A percentile compares a stretch with the other conserved stretches of the same genome.
These are phyloP conservation scores for Alectoris magna DNA, from an alignment of 2,797 vertebrate species.

Conservation along the genomic window DNA sequence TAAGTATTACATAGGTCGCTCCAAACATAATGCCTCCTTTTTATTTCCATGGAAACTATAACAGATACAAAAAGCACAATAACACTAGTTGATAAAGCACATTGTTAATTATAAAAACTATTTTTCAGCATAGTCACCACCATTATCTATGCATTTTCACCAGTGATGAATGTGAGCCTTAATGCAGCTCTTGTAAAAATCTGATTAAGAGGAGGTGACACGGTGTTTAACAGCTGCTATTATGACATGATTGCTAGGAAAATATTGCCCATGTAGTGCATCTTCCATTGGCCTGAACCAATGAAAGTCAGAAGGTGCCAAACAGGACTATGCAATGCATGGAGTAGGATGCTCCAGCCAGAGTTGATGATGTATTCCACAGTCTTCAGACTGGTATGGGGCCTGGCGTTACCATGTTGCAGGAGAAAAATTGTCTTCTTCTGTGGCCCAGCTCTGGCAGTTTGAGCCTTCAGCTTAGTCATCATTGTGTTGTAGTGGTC, in stretches of 20 bases:
- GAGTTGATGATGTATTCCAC: neutral
- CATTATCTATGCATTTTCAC: too few species aligned
- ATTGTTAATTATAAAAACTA: neutral
- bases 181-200: too few species aligned
- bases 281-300: too few species aligned
- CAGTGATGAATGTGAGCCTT: too few species aligned
- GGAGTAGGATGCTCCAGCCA: too few species aligned
- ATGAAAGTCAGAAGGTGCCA: too few species aligned
- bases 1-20: neutral
- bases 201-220: too few species aligned
- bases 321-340: too few species aligned
- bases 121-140: too few species aligned
- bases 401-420: neutral
- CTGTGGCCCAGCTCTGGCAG: neutral
- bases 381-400: neutral
- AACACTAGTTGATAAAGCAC: neutral
- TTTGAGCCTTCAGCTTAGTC: neutral
- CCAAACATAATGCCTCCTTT: neutral
- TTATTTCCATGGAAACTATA: neutral
- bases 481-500: neutral
- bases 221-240: too few species aligned
- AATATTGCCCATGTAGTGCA: too few species aligned
- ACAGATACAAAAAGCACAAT: neutral
- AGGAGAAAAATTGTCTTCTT: neutral
- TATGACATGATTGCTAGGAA: too few species aligned